A percentile compares a stretch with the other conserved stretches of the same genome.
Evolutionary conservation across 1,140 invertebrate genomes (phyloP).

Genomic region (Andricus grossulariae): DNA sequence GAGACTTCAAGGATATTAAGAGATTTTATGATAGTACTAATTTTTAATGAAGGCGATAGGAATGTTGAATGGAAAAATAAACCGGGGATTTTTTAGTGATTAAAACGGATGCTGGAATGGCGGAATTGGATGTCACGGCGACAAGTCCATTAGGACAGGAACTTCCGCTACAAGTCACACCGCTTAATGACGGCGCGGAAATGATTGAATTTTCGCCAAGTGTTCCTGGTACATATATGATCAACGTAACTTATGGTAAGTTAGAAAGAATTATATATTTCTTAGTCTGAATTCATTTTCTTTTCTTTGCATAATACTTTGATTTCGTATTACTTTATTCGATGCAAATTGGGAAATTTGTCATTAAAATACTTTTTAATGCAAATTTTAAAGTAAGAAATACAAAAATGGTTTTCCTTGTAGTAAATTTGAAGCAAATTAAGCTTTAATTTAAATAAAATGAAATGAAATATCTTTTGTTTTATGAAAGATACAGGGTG

Average conservation of each 20-base stretch:
- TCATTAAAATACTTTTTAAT: too few relatives aligned
- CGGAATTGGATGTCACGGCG: slow-evolving; percentile 92
- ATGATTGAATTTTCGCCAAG: slow-evolving; percentile 91
- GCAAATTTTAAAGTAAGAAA: too few relatives aligned
- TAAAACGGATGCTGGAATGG: slow-evolving; percentile 90
- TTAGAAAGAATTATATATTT: too few relatives aligned
- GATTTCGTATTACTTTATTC: too few relatives aligned
- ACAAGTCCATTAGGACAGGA: slow-evolving; percentile 92
- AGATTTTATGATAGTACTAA: slow-evolving; percentile 26
- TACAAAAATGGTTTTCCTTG: too few relatives aligned
- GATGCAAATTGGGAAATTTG: too few relatives aligned
- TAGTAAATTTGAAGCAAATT: too few relatives aligned
- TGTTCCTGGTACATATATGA: slow-evolving; percentile 92
- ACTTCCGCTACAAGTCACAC: slow-evolving; percentile 87
- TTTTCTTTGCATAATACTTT: too few relatives aligned
- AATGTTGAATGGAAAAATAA: background rate
- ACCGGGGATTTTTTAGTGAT: slow-evolving; percentile 81
- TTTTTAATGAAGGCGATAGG: background rate
- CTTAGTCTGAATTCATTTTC: too few relatives aligned
- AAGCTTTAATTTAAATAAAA: too few relatives aligned
- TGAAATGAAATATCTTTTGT: too few relatives aligned
- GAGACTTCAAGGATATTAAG: slow-evolving; percentile 23
- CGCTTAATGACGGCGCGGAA: slow-evolving; percentile 84
- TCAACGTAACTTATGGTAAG: slow-evolving; percentile 92
- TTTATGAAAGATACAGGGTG: too few relatives aligned